Evolutionary conservation across 2,888 invertebrate genomes (phyloP).

Genomic region (Pseudanteris insignis): DNA sequence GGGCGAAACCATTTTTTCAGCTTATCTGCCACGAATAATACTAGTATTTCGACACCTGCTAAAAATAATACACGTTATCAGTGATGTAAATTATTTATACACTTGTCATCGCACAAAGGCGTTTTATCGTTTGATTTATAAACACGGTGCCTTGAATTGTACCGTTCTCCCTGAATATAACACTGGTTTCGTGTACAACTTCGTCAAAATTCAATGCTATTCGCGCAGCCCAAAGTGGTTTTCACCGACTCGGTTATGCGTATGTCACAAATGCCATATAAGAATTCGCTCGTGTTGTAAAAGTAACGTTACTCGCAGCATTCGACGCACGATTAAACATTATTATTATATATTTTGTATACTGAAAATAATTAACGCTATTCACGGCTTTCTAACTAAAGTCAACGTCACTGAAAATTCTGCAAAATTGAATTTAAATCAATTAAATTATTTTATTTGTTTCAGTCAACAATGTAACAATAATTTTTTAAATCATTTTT

Average conservation of each 20-base stretch:
- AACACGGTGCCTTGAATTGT: slow-evolving; percentile 14
- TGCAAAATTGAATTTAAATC: too few species aligned
- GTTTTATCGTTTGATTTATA: slow-evolving; percentile 18
- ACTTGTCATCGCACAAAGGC: slow-evolving; percentile 19
- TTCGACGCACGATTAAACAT: too few species aligned
- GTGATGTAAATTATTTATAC: slow-evolving; percentile 7
- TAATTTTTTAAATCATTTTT: too few species aligned
- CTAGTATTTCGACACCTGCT: background rate
- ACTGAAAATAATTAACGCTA: too few species aligned
- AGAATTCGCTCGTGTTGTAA: slow-evolving; percentile 17
- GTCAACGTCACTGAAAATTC: too few species aligned
- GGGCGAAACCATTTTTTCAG: too few species aligned
- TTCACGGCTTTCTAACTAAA: too few species aligned
- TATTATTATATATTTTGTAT: too few species aligned
- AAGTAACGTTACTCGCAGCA: slow-evolving; percentile 17
- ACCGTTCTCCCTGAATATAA: slow-evolving; percentile 19
- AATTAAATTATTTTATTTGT: too few species aligned
- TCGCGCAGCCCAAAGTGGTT: slow-evolving; percentile 19
- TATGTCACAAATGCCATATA: slow-evolving; percentile 26
- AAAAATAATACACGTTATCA: slow-evolving; percentile 3
- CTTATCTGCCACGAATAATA: background rate
- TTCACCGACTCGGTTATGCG: slow-evolving; percentile 13
- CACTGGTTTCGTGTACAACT: slow-evolving; percentile 9
- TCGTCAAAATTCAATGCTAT: slow-evolving; percentile 22
- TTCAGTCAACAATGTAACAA: too few species aligned